Evolutionary conservation across 2,113 vertebrate genomes (phyloP).

Genomic region (Platichthys stellatus): DNA sequence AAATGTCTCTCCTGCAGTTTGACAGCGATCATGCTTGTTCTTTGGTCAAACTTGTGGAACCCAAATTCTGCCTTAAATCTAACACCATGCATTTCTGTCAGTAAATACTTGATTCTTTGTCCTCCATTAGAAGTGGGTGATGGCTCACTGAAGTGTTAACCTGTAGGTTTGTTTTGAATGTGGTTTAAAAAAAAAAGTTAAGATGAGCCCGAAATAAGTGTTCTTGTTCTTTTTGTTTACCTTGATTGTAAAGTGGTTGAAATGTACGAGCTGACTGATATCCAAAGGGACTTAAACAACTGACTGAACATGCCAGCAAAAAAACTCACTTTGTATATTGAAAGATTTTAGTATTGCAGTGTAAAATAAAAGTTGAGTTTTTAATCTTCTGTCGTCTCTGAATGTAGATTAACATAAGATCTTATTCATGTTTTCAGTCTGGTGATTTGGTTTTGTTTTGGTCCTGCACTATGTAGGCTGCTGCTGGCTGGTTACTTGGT

Average conservation of each 20-base stretch:
- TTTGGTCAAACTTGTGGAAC: conserved; percentile 42
- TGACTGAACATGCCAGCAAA: conserved; percentile 70
- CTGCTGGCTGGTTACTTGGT: background rate
- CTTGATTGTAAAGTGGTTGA: conserved; percentile 51
- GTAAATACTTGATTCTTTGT: conserved; percentile 48
- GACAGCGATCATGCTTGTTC: conserved; percentile 28
- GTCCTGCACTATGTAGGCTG: background rate
- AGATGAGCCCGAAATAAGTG: conserved; percentile 23
- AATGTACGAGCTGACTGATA: conserved; percentile 53
- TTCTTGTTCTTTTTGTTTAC: conserved; percentile 33
- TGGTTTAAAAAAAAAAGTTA: conserved; percentile 34
- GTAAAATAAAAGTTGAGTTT: conserved; percentile 81
- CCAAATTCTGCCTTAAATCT: conserved; percentile 47
- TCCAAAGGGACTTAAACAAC: conserved; percentile 54
- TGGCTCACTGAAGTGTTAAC: conserved; percentile 42
- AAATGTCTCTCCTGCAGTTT: conserved; percentile 45
- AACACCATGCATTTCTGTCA: conserved; percentile 49
- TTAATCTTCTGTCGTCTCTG: conserved; percentile 70
- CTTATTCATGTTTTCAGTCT: background rate
- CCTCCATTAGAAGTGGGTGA: conserved; percentile 31
- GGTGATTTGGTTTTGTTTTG: background rate
- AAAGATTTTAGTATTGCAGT: conserved; percentile 73
- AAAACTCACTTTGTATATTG: conserved; percentile 71
- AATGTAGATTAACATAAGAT: conserved; percentile 33
- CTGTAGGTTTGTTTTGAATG: conserved; percentile 43